A percentile compares a stretch with the other conserved stretches of the same genome.
These are phyloP conservation scores for Sminthurinus signatus DNA, from an alignment of 1,140 invertebrate species.

Conservation along the genomic window DNA sequence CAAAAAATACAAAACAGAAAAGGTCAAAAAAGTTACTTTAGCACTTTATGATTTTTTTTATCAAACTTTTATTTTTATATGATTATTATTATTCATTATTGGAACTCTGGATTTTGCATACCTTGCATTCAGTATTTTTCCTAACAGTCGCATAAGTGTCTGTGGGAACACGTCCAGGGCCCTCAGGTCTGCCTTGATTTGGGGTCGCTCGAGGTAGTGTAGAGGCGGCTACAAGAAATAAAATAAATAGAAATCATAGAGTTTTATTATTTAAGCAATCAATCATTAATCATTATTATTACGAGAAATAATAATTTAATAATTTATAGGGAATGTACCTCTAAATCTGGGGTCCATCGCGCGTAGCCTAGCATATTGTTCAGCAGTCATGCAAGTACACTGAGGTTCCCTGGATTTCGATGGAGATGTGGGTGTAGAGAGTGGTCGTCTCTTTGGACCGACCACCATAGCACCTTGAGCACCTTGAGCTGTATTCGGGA, in stretches of 20 bases:
- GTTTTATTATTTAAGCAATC: slow-evolving; percentile 4
- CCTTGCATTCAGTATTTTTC: slow-evolving; percentile 36
- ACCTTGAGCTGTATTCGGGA: slow-evolving; percentile 17
- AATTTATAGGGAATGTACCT: too few species aligned
- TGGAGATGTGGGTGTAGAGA: slow-evolving; percentile 89
- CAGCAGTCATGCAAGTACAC: slow-evolving; percentile 89
- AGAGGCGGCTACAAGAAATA: slow-evolving; percentile 60
- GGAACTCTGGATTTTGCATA: too few species aligned
- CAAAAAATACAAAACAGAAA: too few species aligned
- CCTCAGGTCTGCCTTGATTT: slow-evolving; percentile 47
- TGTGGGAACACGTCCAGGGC: slow-evolving; percentile 21
- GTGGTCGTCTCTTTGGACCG: slow-evolving; percentile 63
- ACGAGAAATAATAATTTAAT: not conserved
- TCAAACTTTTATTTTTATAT: too few species aligned
- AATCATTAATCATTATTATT: not conserved
- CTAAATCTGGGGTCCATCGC: slow-evolving; percentile 77
- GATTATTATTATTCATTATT: too few species aligned
- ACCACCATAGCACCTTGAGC: slow-evolving; percentile 31
- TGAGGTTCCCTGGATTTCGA: slow-evolving; percentile 80
- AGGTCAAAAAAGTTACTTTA: too few species aligned
- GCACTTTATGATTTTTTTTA: too few species aligned
- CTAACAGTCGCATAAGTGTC: slow-evolving; percentile 24
- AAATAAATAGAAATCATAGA: not conserved
- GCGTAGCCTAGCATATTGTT: slow-evolving; percentile 77
- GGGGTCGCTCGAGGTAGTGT: slow-evolving; percentile 64